Evolutionary conservation across 2,113 vertebrate genomes (phyloP).

Genomic region (Tursiops truncatus): DNA sequence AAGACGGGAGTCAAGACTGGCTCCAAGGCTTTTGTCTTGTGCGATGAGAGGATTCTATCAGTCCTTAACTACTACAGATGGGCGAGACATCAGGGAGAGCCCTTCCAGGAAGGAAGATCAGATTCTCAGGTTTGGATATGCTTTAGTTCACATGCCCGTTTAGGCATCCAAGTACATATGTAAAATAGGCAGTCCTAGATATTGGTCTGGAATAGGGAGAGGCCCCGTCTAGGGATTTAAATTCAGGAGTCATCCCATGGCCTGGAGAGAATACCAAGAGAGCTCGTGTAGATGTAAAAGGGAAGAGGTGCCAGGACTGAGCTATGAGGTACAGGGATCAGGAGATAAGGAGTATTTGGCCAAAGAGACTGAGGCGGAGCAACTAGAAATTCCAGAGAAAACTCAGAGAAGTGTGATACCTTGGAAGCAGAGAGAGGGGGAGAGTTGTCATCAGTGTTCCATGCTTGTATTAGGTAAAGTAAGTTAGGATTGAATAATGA

Average conservation of each 20-base stretch:
- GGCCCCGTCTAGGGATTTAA: not conserved
- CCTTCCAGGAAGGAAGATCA: not conserved
- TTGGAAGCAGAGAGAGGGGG: not conserved
- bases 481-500: not conserved
- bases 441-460: not conserved
- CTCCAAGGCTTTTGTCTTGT: not conserved
- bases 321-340: not conserved
- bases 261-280: not conserved
- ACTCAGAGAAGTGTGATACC: not conserved
- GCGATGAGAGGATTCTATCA: not conserved
- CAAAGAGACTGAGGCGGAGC: not conserved
- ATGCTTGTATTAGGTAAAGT: not conserved
- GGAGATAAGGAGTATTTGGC: not conserved
- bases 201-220: not conserved
- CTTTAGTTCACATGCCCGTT: not conserved
- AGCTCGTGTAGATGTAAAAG: not conserved
- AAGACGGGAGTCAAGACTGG: not conserved
- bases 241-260: not conserved
- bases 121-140: not conserved
- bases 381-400: not conserved
- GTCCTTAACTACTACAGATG: not conserved
- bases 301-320: not conserved
- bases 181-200: not conserved
- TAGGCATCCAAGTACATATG: not conserved
- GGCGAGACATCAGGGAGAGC: not conserved